A percentile compares a stretch with the other conserved stretches of the same genome.
Conservation (phyloP, 2,797 vertebrate genomes). For the Lycodopsis pacificus region DNA sequence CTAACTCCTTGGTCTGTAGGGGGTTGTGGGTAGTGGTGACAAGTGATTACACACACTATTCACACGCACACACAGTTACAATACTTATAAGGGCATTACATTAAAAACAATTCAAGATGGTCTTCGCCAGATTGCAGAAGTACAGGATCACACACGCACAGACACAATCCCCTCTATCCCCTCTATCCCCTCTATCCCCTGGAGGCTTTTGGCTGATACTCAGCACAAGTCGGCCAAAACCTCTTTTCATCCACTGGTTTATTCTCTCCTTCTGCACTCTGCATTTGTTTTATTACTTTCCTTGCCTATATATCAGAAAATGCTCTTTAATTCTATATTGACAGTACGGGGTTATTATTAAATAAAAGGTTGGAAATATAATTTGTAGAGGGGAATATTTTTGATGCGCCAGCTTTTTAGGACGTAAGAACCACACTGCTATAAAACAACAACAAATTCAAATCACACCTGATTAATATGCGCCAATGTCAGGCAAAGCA, state of each 20-base stretch:
- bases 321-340: conserved; percentile 20
- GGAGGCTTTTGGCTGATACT: background rate
- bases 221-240: conserved; percentile 1
- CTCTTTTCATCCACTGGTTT: background rate
- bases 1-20: conserved; percentile 39
- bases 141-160: conserved; percentile 20
- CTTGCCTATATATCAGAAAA: conserved; percentile 60
- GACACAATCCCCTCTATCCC: conserved; percentile 2
- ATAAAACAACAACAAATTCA: conserved; percentile 28
- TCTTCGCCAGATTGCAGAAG: background rate
- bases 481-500: conserved; percentile 43
- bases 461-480: conserved; percentile 51
- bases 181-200: background rate
- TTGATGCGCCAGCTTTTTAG: conserved; percentile 42
- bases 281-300: conserved; percentile 59
- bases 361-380: conserved; percentile 37
- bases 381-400: conserved; percentile 41
- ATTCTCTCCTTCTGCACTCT: conserved; percentile 10
- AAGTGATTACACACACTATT: conserved; percentile 37
- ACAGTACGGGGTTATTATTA: conserved; percentile 12
- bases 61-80: conserved; percentile 20
- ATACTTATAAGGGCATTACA: conserved; percentile 10
- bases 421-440: conserved; percentile 2
- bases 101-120: background rate
- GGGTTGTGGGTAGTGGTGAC: conserved; percentile 46